Conservation (phyloP, 2,888 invertebrate species). For the Epirrita christyi region DNA sequence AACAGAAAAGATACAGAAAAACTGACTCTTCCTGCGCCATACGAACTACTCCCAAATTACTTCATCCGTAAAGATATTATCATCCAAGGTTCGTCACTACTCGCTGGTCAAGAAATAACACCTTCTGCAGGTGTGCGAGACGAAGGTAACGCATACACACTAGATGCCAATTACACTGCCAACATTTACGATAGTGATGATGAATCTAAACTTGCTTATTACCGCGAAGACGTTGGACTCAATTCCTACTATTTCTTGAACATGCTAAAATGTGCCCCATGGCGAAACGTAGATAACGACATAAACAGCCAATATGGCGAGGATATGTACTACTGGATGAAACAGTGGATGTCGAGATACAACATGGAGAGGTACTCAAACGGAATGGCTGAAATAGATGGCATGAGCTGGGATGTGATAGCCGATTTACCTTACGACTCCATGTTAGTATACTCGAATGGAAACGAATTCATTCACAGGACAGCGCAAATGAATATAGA, state of each 20-base stretch:
- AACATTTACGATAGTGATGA: conserved; percentile 67
- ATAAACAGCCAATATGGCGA: conserved; percentile 84
- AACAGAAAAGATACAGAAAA: conserved; percentile 85
- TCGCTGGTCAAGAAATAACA: conserved; percentile 57
- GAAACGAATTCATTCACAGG: conserved; percentile 85
- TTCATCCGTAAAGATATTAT: conserved; percentile 87
- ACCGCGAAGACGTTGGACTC: conserved; percentile 89
- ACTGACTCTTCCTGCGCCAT: conserved; percentile 86
- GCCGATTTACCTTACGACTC: conserved; percentile 84
- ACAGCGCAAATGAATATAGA: conserved; percentile 67
- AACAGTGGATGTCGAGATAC: conserved; percentile 88
- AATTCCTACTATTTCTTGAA: conserved; percentile 87
- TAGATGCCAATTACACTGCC: conserved; percentile 71
- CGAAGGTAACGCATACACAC: conserved; percentile 68
- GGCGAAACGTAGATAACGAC: conserved; percentile 71
- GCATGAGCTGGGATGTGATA: conserved; percentile 79
- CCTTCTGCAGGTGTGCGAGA: conserved; percentile 55
- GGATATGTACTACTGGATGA: conserved; percentile 86
- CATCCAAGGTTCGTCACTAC: conserved; percentile 65
- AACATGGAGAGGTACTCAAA: conserved; percentile 89
- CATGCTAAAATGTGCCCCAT: conserved; percentile 83
- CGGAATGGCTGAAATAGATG: conserved; percentile 83
- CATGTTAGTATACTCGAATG: conserved; percentile 86
- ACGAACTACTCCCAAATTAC: conserved; percentile 88
- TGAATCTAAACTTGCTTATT: conserved; percentile 87